Base-by-base conservation (phyloP, 92 coral and sea anemone genomes). In the Epizoanthus ramosus region DNA sequence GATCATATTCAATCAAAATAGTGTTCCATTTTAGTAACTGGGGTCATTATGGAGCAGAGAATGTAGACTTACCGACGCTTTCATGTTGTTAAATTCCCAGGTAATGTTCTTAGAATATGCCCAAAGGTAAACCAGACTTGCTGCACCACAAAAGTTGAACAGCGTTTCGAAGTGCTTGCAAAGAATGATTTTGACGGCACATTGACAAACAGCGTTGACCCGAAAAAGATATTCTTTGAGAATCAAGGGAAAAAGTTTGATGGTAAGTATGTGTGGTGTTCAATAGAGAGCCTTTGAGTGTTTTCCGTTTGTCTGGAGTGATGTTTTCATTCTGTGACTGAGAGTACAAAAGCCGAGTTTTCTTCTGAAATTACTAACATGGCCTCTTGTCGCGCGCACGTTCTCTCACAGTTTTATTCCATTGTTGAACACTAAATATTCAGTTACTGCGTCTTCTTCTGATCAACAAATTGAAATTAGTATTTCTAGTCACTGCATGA, bases 301-400 rank as follows among this genome's bases (percentile, higher is more conserved):
- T 12, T 64, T 14, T 21, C 25, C 22, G 28, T 33, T 67, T 37
- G 7, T 23, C 47, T n/a, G 41, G 35, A 50, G 35, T 47, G 60
- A 21, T 71, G 31, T 71, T 71, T 71, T 22, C 47, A 24, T 50
- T 71, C 13, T 47, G 53, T 24, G 67, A 6, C 52, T 16, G 15
- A 6, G 13, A 54, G 7, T 74, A 21, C 39, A 37, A 59, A 12
- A 37, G 81, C 8, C 16, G 23, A 4, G 81, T 17, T 76, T 59
- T 35, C 57, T 71, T 68, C 39, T 68, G 31, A 63, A 33, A 31
- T 66, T 66, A 16, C 23, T 43, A 16, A 21, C 43, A 77, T 21
- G 56, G 81, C 33, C 39, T 41, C 58, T 77, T 77, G 59, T 77
- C 39, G 82, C 71, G 71, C 82, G 37, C 71, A 77, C 71, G 57